Base-by-base conservation (phyloP, 2,888 invertebrate species). In the Tetragnatha montana region DNA sequence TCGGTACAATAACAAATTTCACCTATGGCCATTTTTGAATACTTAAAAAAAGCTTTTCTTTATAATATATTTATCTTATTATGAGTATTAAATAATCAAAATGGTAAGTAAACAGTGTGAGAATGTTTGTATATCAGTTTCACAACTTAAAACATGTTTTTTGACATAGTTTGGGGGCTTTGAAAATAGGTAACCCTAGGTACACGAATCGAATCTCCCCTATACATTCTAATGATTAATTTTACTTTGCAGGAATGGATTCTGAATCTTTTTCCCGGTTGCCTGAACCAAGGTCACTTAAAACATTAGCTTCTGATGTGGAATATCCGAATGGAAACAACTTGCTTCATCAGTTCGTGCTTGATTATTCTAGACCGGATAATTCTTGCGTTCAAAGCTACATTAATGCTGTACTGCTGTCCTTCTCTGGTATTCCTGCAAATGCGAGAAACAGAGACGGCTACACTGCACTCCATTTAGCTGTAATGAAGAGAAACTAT, bases 341-440 rank as follows among this genome's bases (percentile, higher is more conserved):
- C 19, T 10, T 81, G 35, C 81, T 81, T n/a, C 81, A 81, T 35
- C 81, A 81, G 69, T 81, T 81, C 69, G 81, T 81, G 60, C 22
- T 70, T 0, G 81, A 22, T 70, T 70, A 81, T 81, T 81, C 81
- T 22, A 4, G 70, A 35, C 81, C 81, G 35, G 69, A 69, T 69
- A 1, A 7, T 47, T 22, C 35, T 12, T 10, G 69, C 12, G 70
- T 8, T 70, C 69, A 81, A 70, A 69, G 0, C 21, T 35, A 81
- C 12, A 69, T 81, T 47, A n/a, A 82, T 51, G 82, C 73, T 19
- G 82, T 82, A 19, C 49, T 81, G 2, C 12, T 49, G 12, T 73
- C 73, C 3, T 51, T 82, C 21, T 12, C 14, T n/a, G 22, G 21
- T 35, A 7, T 82, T 50, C 2, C 71, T 51, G 50, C n/a, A 12